Conservation (phyloP, 1,140 invertebrate genomes). For the Paracyclopina nana region DNA sequence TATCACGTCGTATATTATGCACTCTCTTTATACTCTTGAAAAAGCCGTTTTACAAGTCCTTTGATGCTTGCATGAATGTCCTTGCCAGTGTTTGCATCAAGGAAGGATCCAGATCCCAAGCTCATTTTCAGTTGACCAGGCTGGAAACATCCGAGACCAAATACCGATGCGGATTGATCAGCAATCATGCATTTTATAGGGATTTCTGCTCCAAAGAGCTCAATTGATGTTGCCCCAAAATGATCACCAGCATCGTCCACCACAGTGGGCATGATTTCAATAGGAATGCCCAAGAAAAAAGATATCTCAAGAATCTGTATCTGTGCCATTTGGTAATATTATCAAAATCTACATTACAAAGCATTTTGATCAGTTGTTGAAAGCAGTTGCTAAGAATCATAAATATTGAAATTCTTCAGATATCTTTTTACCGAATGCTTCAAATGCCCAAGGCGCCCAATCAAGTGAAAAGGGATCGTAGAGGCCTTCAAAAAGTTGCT, state of each 20-base stretch:
- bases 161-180: constrained; percentile 61
- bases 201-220: constrained; percentile 50
- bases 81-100: constrained; percentile 64
- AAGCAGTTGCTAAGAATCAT: no score
- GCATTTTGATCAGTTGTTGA: no score
- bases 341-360: no score
- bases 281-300: constrained; percentile 44
- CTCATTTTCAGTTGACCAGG: constrained; percentile 71
- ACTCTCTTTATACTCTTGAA: neutral
- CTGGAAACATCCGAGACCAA: constrained; percentile 66
- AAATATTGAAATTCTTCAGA: no score
- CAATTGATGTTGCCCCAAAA: constrained; percentile 41
- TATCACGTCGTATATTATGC: neutral
- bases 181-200: constrained; percentile 52
- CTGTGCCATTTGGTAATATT: no score
- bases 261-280: constrained; percentile 50
- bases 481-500: no score
- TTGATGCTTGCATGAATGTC: constrained; percentile 50
- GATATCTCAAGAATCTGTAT: no score
- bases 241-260: constrained; percentile 49
- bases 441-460: no score
- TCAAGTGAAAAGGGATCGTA: no score
- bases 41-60: constrained; percentile 23
- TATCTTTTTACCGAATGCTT: no score
- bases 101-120: constrained; percentile 80